Base-by-base conservation (phyloP, 2,888 invertebrate genomes). In the Amiota communis region DNA sequence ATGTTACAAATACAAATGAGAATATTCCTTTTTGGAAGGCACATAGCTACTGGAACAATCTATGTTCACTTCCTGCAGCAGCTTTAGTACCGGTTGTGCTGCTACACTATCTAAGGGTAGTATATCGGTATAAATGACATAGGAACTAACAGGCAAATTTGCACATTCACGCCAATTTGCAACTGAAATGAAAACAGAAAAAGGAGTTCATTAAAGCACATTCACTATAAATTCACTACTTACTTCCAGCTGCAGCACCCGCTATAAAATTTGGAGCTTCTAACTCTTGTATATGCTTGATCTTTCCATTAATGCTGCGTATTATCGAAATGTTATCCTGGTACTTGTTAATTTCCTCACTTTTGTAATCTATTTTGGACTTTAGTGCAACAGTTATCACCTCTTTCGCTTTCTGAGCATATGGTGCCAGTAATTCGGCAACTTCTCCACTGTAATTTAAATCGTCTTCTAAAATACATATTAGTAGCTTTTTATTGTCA, bases 251-350 rank as follows among this genome's bases (percentile, higher is more conserved):
- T 59, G 86, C 84, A 1, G 87, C 84, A 2, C 89, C 90, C 0
- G 85, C 86, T 70, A 90, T 86, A 53, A 90, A 90, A 76, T 89
- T 89, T 0, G 89, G 89, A 11, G 87, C 79, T 72, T 89, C 86
- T n/a, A 89, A 73, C 8, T 86, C 81, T 8, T 79, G 73, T 0
- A 86, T 70, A 49, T 80, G 75, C 13, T 79, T 72, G 10, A 78
- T 70, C 15, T 78, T 74, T 0, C 83, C 82, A 8, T 86, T 87
- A 1, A 89, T 82, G 0, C 82, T 84, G 11, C 87, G 82, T 2
- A 88, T 72, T 56, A 89, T 87, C 6, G 87, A 84, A 20, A 87
- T 82, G 63, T 85, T 84, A 56, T 88, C 86, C 13, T 78, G 77
- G n/a, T 85, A 80, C 12, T 77, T 77, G 8, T 77, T 77, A 23